Evolutionary conservation across 2,113 vertebrate genomes (phyloP), one percentile per base, ranked within the genome.

Genomic region (Rynchops niger): DNA sequence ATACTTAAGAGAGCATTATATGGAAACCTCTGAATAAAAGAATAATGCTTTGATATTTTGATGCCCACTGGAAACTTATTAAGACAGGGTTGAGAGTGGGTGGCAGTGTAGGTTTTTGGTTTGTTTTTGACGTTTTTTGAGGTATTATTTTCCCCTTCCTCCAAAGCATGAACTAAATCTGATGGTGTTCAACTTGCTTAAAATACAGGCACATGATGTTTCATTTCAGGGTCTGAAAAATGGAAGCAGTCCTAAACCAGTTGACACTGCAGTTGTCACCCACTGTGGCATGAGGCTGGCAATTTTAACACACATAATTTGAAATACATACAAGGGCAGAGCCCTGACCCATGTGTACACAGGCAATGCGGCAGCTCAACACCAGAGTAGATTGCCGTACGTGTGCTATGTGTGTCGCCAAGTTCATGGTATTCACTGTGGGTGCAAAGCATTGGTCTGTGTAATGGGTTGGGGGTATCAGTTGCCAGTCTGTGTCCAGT

Each of bases 371-470:
- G 32, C 56, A 59, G 47, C 47, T 55, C 13, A 29, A 0, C 12
- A 9, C 0, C 13, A 3, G 2, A 25, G 38, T 2, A 11, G 10
- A 3, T 40, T 56, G 16, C 23, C 1, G 0, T 45, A 11, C 1
- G 11, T 3, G 12, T 58, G 34, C 23, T 49, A 1, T 71, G 40
- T 11, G 16, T 38, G 36, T 47, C 0, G 0, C 40, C 20, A n/a
- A 50, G 20, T 8, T 56, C 22, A 9, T 26, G 32, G 30, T 9
- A 42, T 4, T 7, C 5, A 2, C 7, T 2, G 26, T 2, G 32
- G 40, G 26, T 63, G 40, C 21, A 56, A 36, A 0, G 2, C 9
- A 14, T 29, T 62, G 63, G 32, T 82, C 73, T 53, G 10, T 38
- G 52, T 29, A 22, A 16, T 3, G 16, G 36, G 7, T 50, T 45